Percentiles rank a stretch among this genome's conserved stretches.
These are phyloP conservation scores for Ganaspis sp. DNA, from an alignment of 1,140 invertebrate species.

Conservation along the genomic window DNA sequence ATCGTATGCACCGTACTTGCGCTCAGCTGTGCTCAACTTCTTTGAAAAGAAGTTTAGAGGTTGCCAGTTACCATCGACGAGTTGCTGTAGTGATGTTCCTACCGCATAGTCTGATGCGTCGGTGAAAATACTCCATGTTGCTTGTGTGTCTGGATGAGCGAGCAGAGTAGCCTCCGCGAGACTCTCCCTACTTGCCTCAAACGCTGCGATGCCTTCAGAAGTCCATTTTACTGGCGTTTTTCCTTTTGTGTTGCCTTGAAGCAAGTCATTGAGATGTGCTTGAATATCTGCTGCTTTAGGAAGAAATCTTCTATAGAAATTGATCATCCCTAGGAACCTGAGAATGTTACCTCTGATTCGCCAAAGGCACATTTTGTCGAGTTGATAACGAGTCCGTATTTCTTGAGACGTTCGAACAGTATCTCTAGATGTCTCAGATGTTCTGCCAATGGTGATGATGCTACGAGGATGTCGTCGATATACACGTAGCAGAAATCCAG, in stretches of 20 bases:
- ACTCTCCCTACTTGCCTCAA: constrained; percentile 44
- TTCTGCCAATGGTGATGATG: too few relatives aligned
- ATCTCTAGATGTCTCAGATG: too few relatives aligned
- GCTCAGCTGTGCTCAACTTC: background rate
- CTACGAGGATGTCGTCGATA: too few relatives aligned
- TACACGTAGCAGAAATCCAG: too few relatives aligned
- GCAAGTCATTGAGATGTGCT: constrained; percentile 49
- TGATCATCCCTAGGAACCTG: constrained; percentile 67
- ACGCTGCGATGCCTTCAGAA: constrained; percentile 31
- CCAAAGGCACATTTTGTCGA: constrained; percentile 57
- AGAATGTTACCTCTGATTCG: constrained; percentile 50
- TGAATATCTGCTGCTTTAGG: constrained; percentile 55
- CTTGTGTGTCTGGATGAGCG: background rate
- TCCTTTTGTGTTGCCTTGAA: constrained; percentile 52
- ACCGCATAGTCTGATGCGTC: constrained; percentile 10
- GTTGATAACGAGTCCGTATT: constrained; percentile 32
- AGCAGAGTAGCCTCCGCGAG: constrained; percentile 44
- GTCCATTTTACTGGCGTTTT: constrained; percentile 51
- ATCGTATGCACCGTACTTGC: background rate
- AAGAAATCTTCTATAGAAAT: constrained; percentile 55
- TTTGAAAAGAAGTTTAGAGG: constrained; percentile 7
- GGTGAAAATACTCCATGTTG: background rate
- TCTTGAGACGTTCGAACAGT: too few relatives aligned
- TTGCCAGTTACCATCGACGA: background rate
- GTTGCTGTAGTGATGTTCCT: constrained; percentile 6